Conservation (phyloP, 2,797 vertebrate species). For the Sciurus vulgaris region DNA sequence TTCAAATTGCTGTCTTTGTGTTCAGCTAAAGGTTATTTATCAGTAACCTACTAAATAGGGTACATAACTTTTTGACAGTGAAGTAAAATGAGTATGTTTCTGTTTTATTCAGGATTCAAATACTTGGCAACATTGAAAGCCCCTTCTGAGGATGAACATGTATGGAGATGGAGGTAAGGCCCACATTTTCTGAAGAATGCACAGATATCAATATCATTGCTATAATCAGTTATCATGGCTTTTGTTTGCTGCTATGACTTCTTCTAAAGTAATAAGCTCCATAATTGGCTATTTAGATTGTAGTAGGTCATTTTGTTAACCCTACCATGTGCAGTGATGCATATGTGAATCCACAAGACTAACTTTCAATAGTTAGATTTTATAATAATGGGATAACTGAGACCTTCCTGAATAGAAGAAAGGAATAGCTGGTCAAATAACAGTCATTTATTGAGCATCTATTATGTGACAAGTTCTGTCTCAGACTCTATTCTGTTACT, state of each 20-base stretch:
- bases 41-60: neutral
- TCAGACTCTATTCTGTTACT: neutral
- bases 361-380: constrained; percentile 33
- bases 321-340: neutral
- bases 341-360: neutral
- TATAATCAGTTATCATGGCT: neutral
- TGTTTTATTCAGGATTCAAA: neutral
- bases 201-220: neutral
- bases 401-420: no score
- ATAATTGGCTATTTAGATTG: constrained; percentile 34
- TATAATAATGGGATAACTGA: neutral
- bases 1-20: neutral
- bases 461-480: neutral
- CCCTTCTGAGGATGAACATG: neutral
- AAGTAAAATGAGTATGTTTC: neutral
- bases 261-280: constrained; percentile 44
- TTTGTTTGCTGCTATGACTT: neutral
- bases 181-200: neutral
- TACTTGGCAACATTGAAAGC: neutral
- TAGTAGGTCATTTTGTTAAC: constrained; percentile 10
- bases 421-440: neutral
- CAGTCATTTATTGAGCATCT: neutral
- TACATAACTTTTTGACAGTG: neutral
- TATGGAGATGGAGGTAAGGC: neutral
- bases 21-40: neutral